These are phyloP conservation scores for Euphydryas editha DNA, from an alignment of 2,888 invertebrate genomes.

Conservation along the genomic window DNA sequence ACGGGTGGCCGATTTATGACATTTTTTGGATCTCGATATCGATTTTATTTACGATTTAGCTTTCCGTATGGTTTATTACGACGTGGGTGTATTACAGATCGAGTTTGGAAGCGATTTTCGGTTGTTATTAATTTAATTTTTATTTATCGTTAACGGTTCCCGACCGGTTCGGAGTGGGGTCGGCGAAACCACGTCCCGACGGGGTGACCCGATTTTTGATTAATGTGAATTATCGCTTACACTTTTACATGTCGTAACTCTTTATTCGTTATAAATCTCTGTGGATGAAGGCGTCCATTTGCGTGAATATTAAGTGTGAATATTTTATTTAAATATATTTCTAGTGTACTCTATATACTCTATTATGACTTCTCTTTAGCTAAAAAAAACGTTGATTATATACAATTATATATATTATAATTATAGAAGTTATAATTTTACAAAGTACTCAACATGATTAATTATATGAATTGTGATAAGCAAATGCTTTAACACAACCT, in stretches of 20 bases:
- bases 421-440: too few relatives aligned
- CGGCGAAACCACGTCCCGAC: constrained; percentile 40
- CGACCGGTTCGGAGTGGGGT: constrained; percentile 40
- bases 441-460: too few relatives aligned
- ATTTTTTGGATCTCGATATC: constrained; percentile 22
- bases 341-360: neutral
- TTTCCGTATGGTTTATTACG: constrained; percentile 47
- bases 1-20: constrained; percentile 34
- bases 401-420: too few relatives aligned
- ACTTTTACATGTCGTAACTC: constrained; percentile 35
- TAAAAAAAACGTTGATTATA: too few relatives aligned
- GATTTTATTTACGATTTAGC: constrained; percentile 20
- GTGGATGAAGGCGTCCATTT: neutral
- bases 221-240: constrained; percentile 31
- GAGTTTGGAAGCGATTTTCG: constrained; percentile 49
- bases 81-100: constrained; percentile 52
- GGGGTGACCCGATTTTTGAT: constrained; percentile 35
- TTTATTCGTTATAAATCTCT: constrained; percentile 14
- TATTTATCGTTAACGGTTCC: constrained; percentile 42
- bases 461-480: too few relatives aligned
- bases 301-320: neutral
- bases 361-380: too few relatives aligned
- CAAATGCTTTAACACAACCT: too few relatives aligned
- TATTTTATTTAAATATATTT: neutral
- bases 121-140: constrained; percentile 46